Base-by-base conservation (phyloP, 2,113 vertebrate species). In the Turdus rufiventris region DNA sequence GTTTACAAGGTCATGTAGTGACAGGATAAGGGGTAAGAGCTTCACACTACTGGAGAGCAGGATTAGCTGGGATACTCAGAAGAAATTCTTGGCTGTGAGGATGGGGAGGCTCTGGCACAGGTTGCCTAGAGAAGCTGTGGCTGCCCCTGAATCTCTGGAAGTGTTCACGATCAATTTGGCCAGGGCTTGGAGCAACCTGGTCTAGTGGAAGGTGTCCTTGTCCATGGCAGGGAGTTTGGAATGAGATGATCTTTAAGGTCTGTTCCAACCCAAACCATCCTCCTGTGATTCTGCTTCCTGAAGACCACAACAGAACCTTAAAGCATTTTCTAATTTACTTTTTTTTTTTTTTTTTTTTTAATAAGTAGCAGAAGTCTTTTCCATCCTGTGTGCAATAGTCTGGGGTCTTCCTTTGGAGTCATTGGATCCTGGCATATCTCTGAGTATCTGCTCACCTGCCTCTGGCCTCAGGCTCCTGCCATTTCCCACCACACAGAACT, bases 121-220 rank as follows among this genome's bases (percentile, higher is more conserved):
- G 29, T 19, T 74, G 18, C 10, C 42, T 10, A 24, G 31, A 50
- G 43, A 75, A 36, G 36, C 17, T 58, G 25, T 65, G 25, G 31
- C 31, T 85, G 61, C 43, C 26, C 14, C 7, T 23, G 47, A 21
- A 14, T 67, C 10, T 6, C 53, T 58, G 33, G 16, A 51, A 43
- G 36, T 50, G 31, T 48, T 48, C 51, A 42, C 34, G 19, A 2
- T 24, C 42, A 48, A 9, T 34, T 13, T 74, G 60, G 10, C 18
- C 0, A 0, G 23, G 42, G 15, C 10, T 65, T 48, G 34, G n/a
- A 48, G 19, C 19, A 65, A 9, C 24, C 15, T 42, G 15, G 16
- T 57, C 29, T 48, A 65, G 29, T 65, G 70, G n/a, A 56, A 73
- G 12, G 3, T 56, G 24, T 40, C 15, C 40, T 9, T 74, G 7